These are phyloP conservation scores for Pelochelys cantorii DNA, from an alignment of 2,797 vertebrate genomes.

Conservation along the genomic window DNA sequence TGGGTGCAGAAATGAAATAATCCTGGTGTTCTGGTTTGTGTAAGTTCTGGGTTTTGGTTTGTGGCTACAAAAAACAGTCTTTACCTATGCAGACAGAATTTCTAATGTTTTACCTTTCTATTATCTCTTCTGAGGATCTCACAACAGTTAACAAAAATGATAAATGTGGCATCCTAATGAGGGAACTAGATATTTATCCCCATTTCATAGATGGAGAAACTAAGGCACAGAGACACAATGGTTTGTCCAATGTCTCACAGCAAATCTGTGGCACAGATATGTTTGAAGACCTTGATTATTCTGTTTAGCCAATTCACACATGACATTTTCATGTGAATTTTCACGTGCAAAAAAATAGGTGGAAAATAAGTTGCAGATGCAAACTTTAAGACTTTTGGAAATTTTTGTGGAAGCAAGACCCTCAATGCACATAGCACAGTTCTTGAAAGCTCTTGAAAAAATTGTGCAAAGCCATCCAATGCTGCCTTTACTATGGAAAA, in stretches of 20 bases:
- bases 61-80: not conserved
- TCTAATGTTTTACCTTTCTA: not conserved
- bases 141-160: not conserved
- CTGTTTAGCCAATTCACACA: not conserved
- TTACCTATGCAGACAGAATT: not conserved
- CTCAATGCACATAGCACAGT: not conserved
- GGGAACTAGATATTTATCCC: not conserved
- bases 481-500: not conserved
- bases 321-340: not conserved
- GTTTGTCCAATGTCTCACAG: not conserved
- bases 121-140: not conserved
- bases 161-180: not conserved
- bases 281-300: not conserved
- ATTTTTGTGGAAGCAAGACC: not conserved
- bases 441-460: conserved; percentile 5
- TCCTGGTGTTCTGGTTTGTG: not conserved
- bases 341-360: not conserved
- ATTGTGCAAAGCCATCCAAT: not conserved
- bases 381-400: not conserved
- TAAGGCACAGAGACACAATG: not conserved
- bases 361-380: not conserved
- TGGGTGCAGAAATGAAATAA: not conserved
- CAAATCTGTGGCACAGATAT: not conserved
- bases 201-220: not conserved
- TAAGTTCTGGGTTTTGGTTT: not conserved